Evolutionary conservation across 1,140 invertebrate species (phyloP), one percentile per base, ranked within the genome.

Genomic region (Aphidius ervi): DNA sequence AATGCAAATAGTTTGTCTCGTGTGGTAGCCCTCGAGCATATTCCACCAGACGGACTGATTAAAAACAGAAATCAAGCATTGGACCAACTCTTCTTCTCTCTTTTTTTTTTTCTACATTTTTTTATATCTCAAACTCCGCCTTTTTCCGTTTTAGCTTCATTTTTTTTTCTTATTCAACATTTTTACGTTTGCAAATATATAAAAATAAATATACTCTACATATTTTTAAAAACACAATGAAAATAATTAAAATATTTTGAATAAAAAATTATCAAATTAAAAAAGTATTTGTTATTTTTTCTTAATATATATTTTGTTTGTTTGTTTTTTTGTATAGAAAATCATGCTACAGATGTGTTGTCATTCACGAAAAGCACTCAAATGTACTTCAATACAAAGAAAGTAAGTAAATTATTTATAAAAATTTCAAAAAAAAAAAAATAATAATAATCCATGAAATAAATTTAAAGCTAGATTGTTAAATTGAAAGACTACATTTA

Each of bases 361-460:
- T 95, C 66, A 94, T 95, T 75, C 91, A 94, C 73, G 91, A 94
- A 76, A 93, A 93, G 72, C 93, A 96, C 81, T 83, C 86, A 68
- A 95, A 95, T 80, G 92, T 95, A 63, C 83, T 95, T 65, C 93
- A 96, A 78, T 96, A 95, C 82, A 96, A 96, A 91, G 93, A 95
- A 86, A 94, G 93, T 96, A 83, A 93, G 93, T 94, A 8, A 47
- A 54, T 61, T 58, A 41, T 42, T 16, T 47, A 40, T 54, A 20
- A 56, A 9, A 9, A 45, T 31, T 52, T 50, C 39, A 46, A 37
- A n/a, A n/a, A n/a, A n/a, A n/a, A n/a, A n/a, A n/a, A n/a, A n/a
- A 48, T 39, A 2, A 39, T 55, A 58, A 56, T 10, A 49, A 47
- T 59, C 43, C 59, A 49, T 50, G 54, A 23, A 37, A 59, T 50